These are phyloP conservation scores for Gymnobelideus leadbeateri DNA, from an alignment of 2,113 vertebrate species.

Conservation along the genomic window DNA sequence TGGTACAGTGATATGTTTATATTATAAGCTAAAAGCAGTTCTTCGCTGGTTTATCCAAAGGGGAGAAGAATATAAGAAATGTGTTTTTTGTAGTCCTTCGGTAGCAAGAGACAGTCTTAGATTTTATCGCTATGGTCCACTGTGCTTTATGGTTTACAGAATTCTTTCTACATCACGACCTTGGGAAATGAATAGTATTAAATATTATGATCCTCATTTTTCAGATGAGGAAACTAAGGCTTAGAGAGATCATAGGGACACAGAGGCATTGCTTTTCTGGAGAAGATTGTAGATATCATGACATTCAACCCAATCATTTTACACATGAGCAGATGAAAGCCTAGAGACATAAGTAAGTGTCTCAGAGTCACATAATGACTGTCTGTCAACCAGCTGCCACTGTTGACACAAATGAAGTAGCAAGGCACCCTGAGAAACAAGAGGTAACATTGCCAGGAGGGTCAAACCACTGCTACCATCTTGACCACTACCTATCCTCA, in stretches of 20 bases:
- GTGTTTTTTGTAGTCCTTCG: not conserved
- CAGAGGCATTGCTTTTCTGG: not conserved
- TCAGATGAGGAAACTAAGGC: not conserved
- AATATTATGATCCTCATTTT: not conserved
- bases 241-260: not conserved
- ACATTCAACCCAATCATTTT: not conserved
- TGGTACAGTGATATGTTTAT: not conserved
- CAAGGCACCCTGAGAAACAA: not conserved
- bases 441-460: not conserved
- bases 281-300: not conserved
- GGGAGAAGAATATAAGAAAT: slow-evolving; percentile 23
- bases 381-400: not conserved
- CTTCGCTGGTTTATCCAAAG: not conserved
- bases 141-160: slow-evolving; percentile 7
- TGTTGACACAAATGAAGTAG: not conserved
- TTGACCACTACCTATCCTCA: not conserved
- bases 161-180: not conserved
- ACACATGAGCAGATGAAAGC: not conserved
- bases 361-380: not conserved
- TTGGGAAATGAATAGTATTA: not conserved
- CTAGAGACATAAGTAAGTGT: not conserved
- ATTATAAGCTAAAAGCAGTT: slow-evolving; percentile 9
- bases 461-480: not conserved
- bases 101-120: slow-evolving; percentile 4
- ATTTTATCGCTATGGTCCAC: not conserved